phyloP scores from a whole-genome alignment of 92 coral and sea anemone genomes.

The Phenganax marumi region DNA sequence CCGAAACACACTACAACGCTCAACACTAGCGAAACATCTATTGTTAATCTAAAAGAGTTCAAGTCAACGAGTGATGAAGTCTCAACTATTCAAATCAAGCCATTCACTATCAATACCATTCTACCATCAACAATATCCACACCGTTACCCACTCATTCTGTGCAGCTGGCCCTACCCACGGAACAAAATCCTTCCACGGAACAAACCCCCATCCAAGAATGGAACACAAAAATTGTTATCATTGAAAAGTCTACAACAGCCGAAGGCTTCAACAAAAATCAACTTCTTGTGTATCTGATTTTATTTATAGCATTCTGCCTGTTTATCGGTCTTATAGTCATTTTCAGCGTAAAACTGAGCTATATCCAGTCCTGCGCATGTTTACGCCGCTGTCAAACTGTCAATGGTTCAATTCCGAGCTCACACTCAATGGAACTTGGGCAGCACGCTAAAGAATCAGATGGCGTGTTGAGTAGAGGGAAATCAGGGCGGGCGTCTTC shows the following conservation, averaged over 20 bases:
- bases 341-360: constrained; percentile 26
- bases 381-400: constrained; percentile 2
- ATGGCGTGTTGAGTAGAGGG: not conserved
- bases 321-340: constrained; percentile 27
- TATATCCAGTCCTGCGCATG: not conserved
- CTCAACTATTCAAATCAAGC: not conserved
- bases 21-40: too few relatives aligned
- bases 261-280: constrained; percentile 23
- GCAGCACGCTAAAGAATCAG: not conserved
- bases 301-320: constrained; percentile 12
- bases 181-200: not conserved
- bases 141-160: not conserved
- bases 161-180: constrained; percentile 1
- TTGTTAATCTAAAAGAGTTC: not conserved
- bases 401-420: not conserved
- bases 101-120: not conserved
- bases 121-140: not conserved
- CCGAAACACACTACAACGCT: too few relatives aligned
- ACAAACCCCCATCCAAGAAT: constrained; percentile 5
- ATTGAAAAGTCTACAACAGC: constrained; percentile 22
- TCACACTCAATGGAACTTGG: constrained; percentile 3
- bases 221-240: constrained; percentile 4
- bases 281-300: constrained; percentile 15
- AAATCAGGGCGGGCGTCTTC: constrained; percentile 11
- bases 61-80: not conserved